Evolutionary conservation across 2,888 invertebrate genomes (phyloP), one percentile per base, ranked within the genome.

Genomic region (Perizoma affinitatum): DNA sequence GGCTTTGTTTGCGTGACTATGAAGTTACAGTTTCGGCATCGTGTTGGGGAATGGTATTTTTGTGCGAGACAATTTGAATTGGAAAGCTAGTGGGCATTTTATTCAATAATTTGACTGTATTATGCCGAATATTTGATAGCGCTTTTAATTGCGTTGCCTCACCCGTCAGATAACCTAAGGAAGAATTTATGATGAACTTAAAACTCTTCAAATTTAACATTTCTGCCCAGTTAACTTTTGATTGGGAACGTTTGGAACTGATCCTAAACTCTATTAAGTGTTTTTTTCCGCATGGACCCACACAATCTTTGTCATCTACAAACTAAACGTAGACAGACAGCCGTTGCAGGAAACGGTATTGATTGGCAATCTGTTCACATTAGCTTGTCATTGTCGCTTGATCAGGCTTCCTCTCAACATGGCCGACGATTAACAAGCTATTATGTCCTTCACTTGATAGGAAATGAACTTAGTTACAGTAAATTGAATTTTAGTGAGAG

Each of bases 291-390:
- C 22, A 22, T 22, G 3, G 22, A 3, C 22, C 22, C 22, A 22
- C 22, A 22, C 22, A 22, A 22, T 22, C 22, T 22, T 22, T 22
- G 22, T 22, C 22, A 22, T 22, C 22, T 22, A 22, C 22, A 22
- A 22, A 22, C 22, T 22, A 22, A 22, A 22, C 22, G 22, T 22
- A 22, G 22, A 22, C 22, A 22, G 22, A 22, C 22, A 22, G 22
- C 22, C 22, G 22, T 22, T 22, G 22, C 22, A 22, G 22, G 22
- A 22, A 22, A 38, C 7, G 54, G 58, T 58, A 62, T 62, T 58
- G 58, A 58, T 62, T 54, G 58, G 46, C 51, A 58, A 58, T 58
- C 58, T 40, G 46, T 51, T 43, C 57, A 46, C 57, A 22, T 62
- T 55, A 58, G 22, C 49, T 38, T 52, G 52, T 46, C 58, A 59